Evolutionary conservation across 2,888 invertebrate genomes (phyloP).

Genomic region (Tubiluchus corallicola): DNA sequence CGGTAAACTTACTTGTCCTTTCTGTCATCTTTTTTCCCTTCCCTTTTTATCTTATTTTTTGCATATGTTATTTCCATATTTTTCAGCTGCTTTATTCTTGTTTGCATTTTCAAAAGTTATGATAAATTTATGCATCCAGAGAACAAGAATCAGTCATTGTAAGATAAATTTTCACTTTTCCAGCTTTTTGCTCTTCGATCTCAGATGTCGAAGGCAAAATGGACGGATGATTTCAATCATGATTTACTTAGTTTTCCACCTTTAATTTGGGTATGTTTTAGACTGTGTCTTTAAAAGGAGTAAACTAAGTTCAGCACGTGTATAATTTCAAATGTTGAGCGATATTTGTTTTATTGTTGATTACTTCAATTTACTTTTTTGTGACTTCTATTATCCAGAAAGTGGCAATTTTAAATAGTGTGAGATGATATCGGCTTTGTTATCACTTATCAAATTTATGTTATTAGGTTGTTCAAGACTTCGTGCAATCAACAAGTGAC

Average conservation of each 20-base stretch:
- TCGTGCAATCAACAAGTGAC: slow-evolving; percentile 13
- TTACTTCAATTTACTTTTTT: slow-evolving; percentile 4
- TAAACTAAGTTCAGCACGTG: slow-evolving; percentile 7
- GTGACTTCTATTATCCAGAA: too few relatives aligned
- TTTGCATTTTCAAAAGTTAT: too few relatives aligned
- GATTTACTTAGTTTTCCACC: slow-evolving; percentile 16
- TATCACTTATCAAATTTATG: too few relatives aligned
- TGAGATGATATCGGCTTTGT: too few relatives aligned
- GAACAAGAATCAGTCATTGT: too few relatives aligned
- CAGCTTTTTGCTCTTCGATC: slow-evolving; percentile 17
- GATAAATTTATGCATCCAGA: too few relatives aligned
- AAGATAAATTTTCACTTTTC: slow-evolving; percentile 4
- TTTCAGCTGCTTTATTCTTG: too few relatives aligned
- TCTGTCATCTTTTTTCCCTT: too few relatives aligned
- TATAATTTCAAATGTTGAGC: neutral
- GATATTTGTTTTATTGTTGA: slow-evolving; percentile 1
- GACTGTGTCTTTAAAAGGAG: neutral
- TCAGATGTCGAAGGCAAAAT: slow-evolving; percentile 15
- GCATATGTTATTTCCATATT: too few relatives aligned
- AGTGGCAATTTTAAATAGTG: too few relatives aligned
- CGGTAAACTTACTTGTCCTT: too few relatives aligned
- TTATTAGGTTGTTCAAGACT: slow-evolving; percentile 15
- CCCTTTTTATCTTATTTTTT: too few relatives aligned
- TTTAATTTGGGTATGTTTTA: slow-evolving; percentile 14
- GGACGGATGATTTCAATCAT: slow-evolving; percentile 15